A percentile compares a stretch with the other conserved stretches of the same genome.
These are phyloP conservation scores for Megalops atlanticus DNA, from an alignment of 2,113 vertebrate genomes.

Conservation along the genomic window DNA sequence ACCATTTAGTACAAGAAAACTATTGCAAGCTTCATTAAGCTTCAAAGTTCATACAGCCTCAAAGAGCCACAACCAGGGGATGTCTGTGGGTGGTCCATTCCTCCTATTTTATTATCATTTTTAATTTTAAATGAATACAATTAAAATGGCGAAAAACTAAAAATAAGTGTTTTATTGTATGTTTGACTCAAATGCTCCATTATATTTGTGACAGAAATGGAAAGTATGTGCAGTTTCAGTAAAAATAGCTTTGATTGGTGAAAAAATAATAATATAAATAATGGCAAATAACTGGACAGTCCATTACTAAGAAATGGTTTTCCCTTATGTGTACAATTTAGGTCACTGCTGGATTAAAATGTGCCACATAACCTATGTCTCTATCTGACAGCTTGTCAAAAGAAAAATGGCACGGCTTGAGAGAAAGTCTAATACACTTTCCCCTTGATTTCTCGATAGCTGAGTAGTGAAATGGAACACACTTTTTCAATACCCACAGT, in stretches of 20 bases:
- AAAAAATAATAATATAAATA: no score
- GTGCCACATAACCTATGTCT: no score
- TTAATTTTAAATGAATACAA: constrained; percentile 58
- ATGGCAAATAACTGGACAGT: neutral
- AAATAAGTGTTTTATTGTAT: neutral
- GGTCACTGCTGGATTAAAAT: neutral
- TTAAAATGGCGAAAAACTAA: neutral
- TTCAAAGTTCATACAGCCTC: neutral
- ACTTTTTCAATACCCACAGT: constrained; percentile 15
- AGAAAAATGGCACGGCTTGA: no score
- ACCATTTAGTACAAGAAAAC: neutral
- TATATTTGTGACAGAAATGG: neutral
- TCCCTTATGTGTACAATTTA: neutral
- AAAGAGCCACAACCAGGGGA: neutral
- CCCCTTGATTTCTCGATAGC: no score
- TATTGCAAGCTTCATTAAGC: neutral
- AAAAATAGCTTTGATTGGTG: neutral
- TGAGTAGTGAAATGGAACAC: no score
- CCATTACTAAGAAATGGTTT: neutral
- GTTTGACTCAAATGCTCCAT: neutral
- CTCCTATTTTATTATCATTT: neutral
- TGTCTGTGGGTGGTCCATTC: neutral
- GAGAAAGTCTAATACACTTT: no score
- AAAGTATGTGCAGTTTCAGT: neutral
- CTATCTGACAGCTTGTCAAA: no score